phyloP scores from a whole-genome alignment of 2,113 vertebrate genomes.

The Scortum barcoo region DNA sequence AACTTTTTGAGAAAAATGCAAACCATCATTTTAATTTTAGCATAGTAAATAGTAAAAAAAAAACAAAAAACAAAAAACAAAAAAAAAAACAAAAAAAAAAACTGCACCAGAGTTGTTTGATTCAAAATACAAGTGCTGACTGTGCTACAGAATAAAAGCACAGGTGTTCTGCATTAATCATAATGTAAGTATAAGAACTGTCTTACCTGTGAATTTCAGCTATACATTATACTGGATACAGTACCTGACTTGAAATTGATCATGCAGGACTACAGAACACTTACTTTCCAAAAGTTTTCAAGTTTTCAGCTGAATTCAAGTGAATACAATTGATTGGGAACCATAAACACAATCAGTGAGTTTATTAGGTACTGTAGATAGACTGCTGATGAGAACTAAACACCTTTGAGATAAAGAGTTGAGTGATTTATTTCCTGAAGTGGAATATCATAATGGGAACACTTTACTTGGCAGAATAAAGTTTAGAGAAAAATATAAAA shows the following conservation, averaged over 20 bases:
- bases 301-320: neutral
- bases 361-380: neutral
- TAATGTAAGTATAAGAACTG: no score
- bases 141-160: neutral
- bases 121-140: neutral
- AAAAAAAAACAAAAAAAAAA: neutral
- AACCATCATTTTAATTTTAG: neutral
- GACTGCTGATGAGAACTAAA: neutral
- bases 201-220: neutral
- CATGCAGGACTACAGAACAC: neutral
- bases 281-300: neutral
- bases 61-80: neutral
- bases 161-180: neutral
- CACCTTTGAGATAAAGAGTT: neutral
- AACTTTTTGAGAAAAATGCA: neutral
- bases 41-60: neutral
- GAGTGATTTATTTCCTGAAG: neutral
- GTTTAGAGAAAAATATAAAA: neutral
- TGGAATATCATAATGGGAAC: neutral
- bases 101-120: no score
- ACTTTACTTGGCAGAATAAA: neutral
- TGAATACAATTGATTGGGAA: neutral
- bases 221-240: no score
- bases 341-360: neutral
- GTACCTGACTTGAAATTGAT: neutral